phyloP scores from a whole-genome alignment of 2,888 invertebrate genomes.

The Sthenelais limicola region DNA sequence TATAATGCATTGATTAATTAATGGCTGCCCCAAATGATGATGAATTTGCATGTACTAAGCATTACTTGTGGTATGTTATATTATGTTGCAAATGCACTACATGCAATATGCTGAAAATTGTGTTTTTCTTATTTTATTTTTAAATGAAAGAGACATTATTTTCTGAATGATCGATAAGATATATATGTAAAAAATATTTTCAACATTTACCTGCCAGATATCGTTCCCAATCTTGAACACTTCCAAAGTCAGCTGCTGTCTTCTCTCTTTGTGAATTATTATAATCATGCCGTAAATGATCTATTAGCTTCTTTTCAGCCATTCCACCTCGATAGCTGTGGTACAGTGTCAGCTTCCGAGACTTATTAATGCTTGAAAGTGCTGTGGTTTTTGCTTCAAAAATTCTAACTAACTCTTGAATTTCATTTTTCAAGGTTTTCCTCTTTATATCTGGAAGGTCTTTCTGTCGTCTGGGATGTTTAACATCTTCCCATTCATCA shows the following conservation, averaged over 20 bases:
- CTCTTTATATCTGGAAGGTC: constrained; percentile 20
- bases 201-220: constrained; percentile 49
- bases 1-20: too few relatives aligned
- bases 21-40: too few relatives aligned
- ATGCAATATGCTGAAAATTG: too few relatives aligned
- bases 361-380: constrained; percentile 33
- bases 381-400: constrained; percentile 51
- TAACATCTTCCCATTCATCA: constrained; percentile 1
- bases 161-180: too few relatives aligned
- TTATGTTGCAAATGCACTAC: too few relatives aligned
- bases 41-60: too few relatives aligned
- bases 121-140: too few relatives aligned
- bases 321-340: constrained; percentile 46
- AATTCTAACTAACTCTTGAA: constrained; percentile 52
- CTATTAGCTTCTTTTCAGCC: constrained; percentile 42
- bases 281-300: constrained; percentile 31
- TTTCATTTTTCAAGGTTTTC: constrained; percentile 39
- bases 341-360: constrained; percentile 44
- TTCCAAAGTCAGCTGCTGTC: constrained; percentile 36
- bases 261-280: constrained; percentile 9
- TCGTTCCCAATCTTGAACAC: constrained; percentile 46
- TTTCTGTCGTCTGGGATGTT: not conserved
- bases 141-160: too few relatives aligned
- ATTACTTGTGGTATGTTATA: too few relatives aligned
- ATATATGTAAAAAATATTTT: too few relatives aligned